These are phyloP conservation scores for Rapana venosa DNA, from an alignment of 2,888 invertebrate genomes.

Conservation along the genomic window DNA sequence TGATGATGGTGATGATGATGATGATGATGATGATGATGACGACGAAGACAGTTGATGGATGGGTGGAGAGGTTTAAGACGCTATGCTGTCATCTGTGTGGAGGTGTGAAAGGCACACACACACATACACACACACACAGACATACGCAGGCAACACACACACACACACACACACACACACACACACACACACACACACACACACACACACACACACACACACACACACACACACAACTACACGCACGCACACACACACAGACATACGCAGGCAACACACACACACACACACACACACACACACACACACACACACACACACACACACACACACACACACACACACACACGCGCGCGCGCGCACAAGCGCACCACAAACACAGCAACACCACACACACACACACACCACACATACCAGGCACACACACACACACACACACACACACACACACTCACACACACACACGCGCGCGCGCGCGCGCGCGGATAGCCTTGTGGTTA, in stretches of 20 bases:
- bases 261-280: not conserved
- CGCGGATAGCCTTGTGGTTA: too few relatives aligned
- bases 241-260: not conserved
- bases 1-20: not conserved
- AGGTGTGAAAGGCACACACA: not conserved
- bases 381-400: too few relatives aligned
- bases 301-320: too few relatives aligned
- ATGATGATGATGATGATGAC: not conserved
- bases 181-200: too few relatives aligned
- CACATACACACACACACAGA: not conserved
- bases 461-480: not conserved
- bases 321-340: not conserved
- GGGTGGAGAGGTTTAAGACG: not conserved
- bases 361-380: too few relatives aligned
- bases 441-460: not conserved
- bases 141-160: not conserved
- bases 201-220: not conserved
- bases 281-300: not conserved
- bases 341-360: too few relatives aligned
- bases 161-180: not conserved
- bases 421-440: too few relatives aligned
- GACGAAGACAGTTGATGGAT: slow-evolving; percentile 14
- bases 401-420: too few relatives aligned
- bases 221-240: not conserved
- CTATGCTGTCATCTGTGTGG: too few relatives aligned